phyloP scores from a whole-genome alignment of 2,888 invertebrate genomes.

The Eilema caniola region DNA sequence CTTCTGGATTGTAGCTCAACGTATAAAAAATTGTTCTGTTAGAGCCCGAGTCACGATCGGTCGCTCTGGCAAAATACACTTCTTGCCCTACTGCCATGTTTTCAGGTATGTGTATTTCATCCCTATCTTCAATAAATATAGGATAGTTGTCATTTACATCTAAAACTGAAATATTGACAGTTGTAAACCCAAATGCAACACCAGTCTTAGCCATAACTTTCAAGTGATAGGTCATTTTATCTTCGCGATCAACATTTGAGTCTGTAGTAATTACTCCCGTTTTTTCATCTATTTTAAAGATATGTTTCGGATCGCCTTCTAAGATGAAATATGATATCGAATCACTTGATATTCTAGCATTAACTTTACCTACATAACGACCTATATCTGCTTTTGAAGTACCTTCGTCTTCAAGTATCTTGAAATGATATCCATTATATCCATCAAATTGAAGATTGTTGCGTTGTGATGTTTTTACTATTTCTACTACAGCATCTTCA shows the following conservation, averaged over 20 bases:
- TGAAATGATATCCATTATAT: slow-evolving; percentile 93
- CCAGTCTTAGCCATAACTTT: slow-evolving; percentile 93
- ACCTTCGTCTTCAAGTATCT: slow-evolving; percentile 93
- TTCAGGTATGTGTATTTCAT: slow-evolving; percentile 93
- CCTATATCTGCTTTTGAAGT: slow-evolving; percentile 87
- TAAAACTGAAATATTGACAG: slow-evolving; percentile 92
- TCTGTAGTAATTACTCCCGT: slow-evolving; percentile 93
- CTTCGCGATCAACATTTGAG: slow-evolving; percentile 94
- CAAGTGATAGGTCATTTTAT: slow-evolving; percentile 91
- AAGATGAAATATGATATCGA: slow-evolving; percentile 91
- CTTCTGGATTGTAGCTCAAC: slow-evolving; percentile 92
- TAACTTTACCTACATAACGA: slow-evolving; percentile 93
- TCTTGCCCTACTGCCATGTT: slow-evolving; percentile 98
- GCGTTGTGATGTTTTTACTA: slow-evolving; percentile 91
- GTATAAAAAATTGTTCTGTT: slow-evolving; percentile 95
- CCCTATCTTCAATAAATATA: slow-evolving; percentile 92
- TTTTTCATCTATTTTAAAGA: slow-evolving; percentile 93
- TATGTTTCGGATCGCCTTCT: slow-evolving; percentile 92
- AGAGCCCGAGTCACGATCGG: slow-evolving; percentile 95
- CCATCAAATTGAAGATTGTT: slow-evolving; percentile 92
- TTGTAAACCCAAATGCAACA: slow-evolving; percentile 91
- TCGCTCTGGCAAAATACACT: slow-evolving; percentile 94
- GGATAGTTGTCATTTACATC: slow-evolving; percentile 98
- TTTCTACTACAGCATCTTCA: slow-evolving; percentile 93
- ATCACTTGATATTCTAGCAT: slow-evolving; percentile 88